A percentile compares a stretch with the other conserved stretches of the same genome.
These are phyloP conservation scores for Trochalopteron elliotii DNA, from an alignment of 2,113 vertebrate species.

Conservation along the genomic window DNA sequence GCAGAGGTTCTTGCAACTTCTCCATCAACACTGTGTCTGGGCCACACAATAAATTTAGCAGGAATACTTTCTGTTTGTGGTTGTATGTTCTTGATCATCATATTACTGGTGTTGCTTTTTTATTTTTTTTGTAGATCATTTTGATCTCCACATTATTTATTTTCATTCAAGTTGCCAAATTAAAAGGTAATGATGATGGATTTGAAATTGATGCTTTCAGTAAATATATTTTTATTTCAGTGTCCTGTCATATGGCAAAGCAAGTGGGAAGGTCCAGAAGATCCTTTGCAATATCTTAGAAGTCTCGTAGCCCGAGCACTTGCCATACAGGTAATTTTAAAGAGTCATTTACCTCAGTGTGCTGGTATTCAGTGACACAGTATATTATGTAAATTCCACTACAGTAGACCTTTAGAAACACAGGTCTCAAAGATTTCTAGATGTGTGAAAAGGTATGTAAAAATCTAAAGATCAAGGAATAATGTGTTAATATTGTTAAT, in stretches of 20 bases:
- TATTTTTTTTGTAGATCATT: not conserved
- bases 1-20: not conserved
- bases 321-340: constrained; percentile 87
- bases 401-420: not conserved
- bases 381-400: not conserved
- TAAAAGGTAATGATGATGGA: not conserved
- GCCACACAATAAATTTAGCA: not conserved
- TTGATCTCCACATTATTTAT: not conserved
- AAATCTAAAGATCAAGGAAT: not conserved
- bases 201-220: not conserved
- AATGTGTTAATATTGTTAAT: not conserved
- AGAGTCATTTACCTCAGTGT: not conserved
- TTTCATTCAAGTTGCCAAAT: not conserved
- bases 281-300: constrained; percentile 93
- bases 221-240: constrained; percentile 70
- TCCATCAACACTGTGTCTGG: not conserved
- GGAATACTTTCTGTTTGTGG: not conserved
- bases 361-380: not conserved
- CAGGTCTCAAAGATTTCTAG: not conserved
- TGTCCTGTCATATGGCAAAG: constrained; percentile 93
- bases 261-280: constrained; percentile 97
- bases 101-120: not conserved
- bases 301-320: constrained; percentile 85
- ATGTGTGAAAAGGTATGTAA: not conserved
- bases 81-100: not conserved